Evolutionary conservation across 2,797 vertebrate species (phyloP).

Genomic region (Iguana delicatissima): DNA sequence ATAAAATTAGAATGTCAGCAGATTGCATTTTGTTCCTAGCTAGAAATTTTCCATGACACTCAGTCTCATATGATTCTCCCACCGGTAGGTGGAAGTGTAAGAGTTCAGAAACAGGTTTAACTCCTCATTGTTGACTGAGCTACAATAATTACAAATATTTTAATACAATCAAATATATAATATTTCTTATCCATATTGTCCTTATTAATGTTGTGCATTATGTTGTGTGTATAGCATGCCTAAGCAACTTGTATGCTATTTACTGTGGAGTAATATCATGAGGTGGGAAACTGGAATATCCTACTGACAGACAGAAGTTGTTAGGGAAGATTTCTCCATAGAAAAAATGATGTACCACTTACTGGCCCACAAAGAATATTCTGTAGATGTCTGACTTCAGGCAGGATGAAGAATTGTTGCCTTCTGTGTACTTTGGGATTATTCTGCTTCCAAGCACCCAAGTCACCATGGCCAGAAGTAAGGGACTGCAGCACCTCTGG

Average conservation of each 20-base stretch:
- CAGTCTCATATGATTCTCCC: neutral
- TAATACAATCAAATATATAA: too few relatives aligned
- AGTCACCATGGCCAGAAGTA: too few relatives aligned
- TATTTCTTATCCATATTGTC: neutral
- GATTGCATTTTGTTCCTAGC: neutral
- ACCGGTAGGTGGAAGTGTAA: neutral
- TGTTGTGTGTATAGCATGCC: neutral
- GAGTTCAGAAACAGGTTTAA: neutral
- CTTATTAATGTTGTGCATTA: neutral
- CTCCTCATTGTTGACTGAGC: neutral
- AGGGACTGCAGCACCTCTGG: too few relatives aligned
- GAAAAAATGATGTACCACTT: neutral
- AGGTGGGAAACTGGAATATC: slow-evolving; percentile 5
- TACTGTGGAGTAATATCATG: neutral
- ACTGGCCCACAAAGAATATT: neutral
- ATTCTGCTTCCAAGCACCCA: too few relatives aligned
- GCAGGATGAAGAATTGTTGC: neutral
- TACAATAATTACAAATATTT: neutral
- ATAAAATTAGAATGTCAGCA: neutral
- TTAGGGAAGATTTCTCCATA: neutral
- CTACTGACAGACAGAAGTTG: slow-evolving; percentile 23
- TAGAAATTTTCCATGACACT: neutral
- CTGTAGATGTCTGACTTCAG: neutral
- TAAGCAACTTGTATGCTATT: neutral
- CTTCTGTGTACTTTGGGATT: too few relatives aligned